Evolutionary conservation across 1,140 invertebrate genomes (phyloP), one percentile per base, ranked within the genome.

Genomic region (Rhysida immarginata): DNA sequence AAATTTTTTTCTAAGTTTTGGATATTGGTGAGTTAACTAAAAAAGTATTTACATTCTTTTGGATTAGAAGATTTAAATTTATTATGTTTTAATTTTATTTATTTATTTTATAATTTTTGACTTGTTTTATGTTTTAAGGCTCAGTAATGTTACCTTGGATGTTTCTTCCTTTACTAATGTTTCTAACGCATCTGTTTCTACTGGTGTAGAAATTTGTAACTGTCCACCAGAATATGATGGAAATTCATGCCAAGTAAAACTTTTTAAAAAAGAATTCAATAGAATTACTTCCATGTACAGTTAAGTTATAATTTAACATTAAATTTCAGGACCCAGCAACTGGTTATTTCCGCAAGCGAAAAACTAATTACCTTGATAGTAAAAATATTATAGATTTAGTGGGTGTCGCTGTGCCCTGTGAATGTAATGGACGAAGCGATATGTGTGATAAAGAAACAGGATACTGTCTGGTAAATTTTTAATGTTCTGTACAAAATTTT

Each of bases 181-280:
- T 76, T 8, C 61, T 60, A 59, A 63, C 45, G 64, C 64, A 24
- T 60, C 63, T n/a, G 71, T 81, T n/a, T 90, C 87, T 1, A 71
- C 75, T 45, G 87, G 90, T 1, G 81, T 97, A 5, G 95, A 98
- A 72, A 73, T 84, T 46, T 97, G 95, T 67, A 73, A 79, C n/a
- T 92, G 88, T 66, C 86, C 87, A 1, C 66, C 71, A 3, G 76
- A 82, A 43, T 93, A 90, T 69, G 80, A 80, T 60, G 80, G 84
- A 0, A 78, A 80, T 0, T 92, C 88, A 0, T 93, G 90, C 70
- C 88, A 93, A 66, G 77, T 62, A 8, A 35, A 35, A 8, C 5
- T 35, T 8, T 35, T 35, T 35, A 35, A 35, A 35, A 35, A 35
- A 35, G 16, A 35, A 35, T 35, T 35, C 29, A 8, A 16, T 35